These are phyloP conservation scores for Geopemphigus sp. DNA, from an alignment of 1,140 invertebrate species.

Conservation along the genomic window DNA sequence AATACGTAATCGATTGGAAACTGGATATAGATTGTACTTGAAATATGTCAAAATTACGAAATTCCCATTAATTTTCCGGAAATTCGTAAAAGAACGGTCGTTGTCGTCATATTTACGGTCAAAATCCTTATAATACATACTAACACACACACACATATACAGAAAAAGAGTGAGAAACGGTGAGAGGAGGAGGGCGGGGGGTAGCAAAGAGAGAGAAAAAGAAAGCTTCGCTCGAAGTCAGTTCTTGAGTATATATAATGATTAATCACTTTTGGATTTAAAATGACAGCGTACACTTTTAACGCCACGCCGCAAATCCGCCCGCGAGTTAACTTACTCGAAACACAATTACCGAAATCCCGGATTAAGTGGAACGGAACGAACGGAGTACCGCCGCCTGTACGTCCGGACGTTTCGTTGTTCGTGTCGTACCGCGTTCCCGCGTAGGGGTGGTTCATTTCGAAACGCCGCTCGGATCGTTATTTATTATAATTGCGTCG, in stretches of 20 bases:
- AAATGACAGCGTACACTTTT: not conserved
- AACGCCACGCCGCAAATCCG: no score
- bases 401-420: no score
- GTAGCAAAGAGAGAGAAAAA: no score
- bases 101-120: not conserved
- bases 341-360: not conserved
- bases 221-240: not conserved
- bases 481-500: no score
- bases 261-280: conserved; percentile 35
- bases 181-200: no score
- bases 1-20: not conserved
- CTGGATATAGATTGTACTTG: conserved; percentile 4
- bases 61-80: conserved; percentile 10
- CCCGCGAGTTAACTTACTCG: not conserved
- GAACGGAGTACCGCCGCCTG: no score
- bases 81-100: not conserved
- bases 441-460: no score
- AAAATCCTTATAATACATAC: not conserved
- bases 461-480: no score
- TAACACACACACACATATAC: no score
- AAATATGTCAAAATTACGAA: conserved; percentile 10
- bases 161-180: no score
- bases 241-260: not conserved
- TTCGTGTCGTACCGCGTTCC: no score
- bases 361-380: not conserved